These are phyloP conservation scores for Lordiphosa collinella DNA, from an alignment of 1,140 invertebrate genomes.

Conservation along the genomic window DNA sequence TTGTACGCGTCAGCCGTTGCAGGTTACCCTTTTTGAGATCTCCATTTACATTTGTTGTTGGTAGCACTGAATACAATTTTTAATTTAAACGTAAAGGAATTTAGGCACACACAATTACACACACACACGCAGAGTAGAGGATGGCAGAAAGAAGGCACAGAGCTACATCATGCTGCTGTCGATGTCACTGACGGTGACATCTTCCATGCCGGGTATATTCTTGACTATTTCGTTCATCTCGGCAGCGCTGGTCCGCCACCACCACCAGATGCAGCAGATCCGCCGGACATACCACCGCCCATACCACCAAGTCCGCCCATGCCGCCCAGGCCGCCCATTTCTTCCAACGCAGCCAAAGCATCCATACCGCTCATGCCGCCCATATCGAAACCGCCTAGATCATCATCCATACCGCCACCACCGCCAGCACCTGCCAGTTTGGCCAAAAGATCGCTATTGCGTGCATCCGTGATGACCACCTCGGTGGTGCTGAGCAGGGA, in stretches of 20 bases:
- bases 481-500: conserved; percentile 98
- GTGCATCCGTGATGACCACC: conserved; percentile 95
- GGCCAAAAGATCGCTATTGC: conserved; percentile 88
- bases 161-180: conserved; percentile 32
- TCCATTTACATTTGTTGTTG: conserved; percentile 18
- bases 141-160: neutral
- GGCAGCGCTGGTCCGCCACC: neutral
- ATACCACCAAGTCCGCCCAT: conserved; percentile 34
- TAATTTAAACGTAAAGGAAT: conserved; percentile 20
- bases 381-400: conserved; percentile 4
- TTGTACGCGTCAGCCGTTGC: conserved; percentile 32
- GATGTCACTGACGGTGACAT: conserved; percentile 55
- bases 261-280: neutral
- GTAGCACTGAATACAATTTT: conserved; percentile 34
- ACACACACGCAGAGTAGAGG: neutral
- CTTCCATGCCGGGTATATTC: conserved; percentile 55
- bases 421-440: conserved; percentile 76
- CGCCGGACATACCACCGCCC: conserved; percentile 23
- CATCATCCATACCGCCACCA: conserved; percentile 37
- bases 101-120: conserved; percentile 7
- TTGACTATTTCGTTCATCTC: conserved; percentile 57
- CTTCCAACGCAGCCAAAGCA: conserved; percentile 18
- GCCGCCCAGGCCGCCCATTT: conserved; percentile 32
- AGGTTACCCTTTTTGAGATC: conserved; percentile 21
- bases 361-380: conserved; percentile 42